phyloP scores from a whole-genome alignment of 2,797 vertebrate species.

The Knipowitschia caucasica region DNA sequence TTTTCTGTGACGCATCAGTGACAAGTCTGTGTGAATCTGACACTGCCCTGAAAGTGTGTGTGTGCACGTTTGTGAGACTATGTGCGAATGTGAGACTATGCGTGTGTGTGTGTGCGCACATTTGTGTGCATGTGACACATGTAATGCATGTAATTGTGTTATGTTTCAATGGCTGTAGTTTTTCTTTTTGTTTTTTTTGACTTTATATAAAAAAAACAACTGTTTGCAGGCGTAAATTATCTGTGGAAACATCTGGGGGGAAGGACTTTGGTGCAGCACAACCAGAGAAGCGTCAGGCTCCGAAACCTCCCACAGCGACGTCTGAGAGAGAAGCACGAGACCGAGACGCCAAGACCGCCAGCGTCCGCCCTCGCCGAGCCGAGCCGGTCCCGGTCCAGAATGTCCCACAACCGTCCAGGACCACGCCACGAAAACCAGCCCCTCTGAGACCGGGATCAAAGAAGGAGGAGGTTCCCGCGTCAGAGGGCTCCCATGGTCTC shows the following conservation, averaged over 20 bases:
- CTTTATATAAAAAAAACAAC: background rate
- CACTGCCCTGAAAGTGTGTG: slow-evolving; percentile 33
- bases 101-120: background rate
- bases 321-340: slow-evolving; percentile 18
- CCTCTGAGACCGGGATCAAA: slow-evolving; percentile 43
- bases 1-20: background rate
- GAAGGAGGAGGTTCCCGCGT: slow-evolving; percentile 12
- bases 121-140: background rate
- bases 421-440: slow-evolving; percentile 56
- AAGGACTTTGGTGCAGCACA: slow-evolving; percentile 29
- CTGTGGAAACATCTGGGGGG: no score
- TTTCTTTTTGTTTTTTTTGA: background rate
- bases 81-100: background rate
- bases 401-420: slow-evolving; percentile 16
- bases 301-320: slow-evolving; percentile 56
- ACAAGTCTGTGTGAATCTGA: slow-evolving; percentile 12
- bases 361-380: slow-evolving; percentile 35
- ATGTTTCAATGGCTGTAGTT: no score
- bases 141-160: no score
- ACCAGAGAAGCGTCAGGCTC: slow-evolving; percentile 58
- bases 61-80: background rate
- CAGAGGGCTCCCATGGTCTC: background rate
- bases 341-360: slow-evolving; percentile 33
- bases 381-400: slow-evolving; percentile 24
- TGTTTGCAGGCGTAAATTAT: no score